Percentiles rank a stretch among this genome's conserved stretches.
These are phyloP conservation scores for Calycopis cecrops DNA, from an alignment of 1,140 invertebrate species.

Conservation along the genomic window DNA sequence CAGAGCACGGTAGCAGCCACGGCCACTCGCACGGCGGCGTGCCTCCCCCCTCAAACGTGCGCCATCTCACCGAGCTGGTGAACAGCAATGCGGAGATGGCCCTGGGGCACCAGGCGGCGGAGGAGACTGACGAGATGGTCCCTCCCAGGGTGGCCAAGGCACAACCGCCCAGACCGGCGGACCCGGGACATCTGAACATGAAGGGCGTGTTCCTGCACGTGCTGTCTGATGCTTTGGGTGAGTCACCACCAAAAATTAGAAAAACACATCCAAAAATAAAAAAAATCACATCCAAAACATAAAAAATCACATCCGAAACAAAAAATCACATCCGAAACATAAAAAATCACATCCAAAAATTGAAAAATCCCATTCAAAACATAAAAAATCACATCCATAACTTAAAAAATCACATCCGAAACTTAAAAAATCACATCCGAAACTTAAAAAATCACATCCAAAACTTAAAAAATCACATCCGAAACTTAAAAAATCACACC, in stretches of 20 bases:
- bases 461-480: too few species aligned
- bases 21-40: constrained; percentile 84
- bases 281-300: not conserved
- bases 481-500: too few species aligned
- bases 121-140: constrained; percentile 87
- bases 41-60: constrained; percentile 64
- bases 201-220: constrained; percentile 98
- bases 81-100: constrained; percentile 67
- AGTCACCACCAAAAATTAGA: constrained; percentile 24
- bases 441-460: too few species aligned
- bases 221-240: constrained; percentile 93
- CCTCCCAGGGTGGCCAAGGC: constrained; percentile 49
- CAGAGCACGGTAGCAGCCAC: constrained; percentile 86
- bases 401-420: too few species aligned
- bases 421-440: too few species aligned
- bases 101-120: constrained; percentile 75
- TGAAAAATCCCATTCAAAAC: too few species aligned
- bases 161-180: constrained; percentile 63
- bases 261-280: too few species aligned
- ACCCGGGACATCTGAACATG: constrained; percentile 96
- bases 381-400: too few species aligned
- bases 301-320: too few species aligned
- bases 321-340: not conserved
- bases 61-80: constrained; percentile 59
- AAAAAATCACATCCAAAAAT: too few species aligned